Evolutionary conservation across 2,888 invertebrate species (phyloP), one percentile per base, ranked within the genome.

Genomic region (Petrophora chlorosata): DNA sequence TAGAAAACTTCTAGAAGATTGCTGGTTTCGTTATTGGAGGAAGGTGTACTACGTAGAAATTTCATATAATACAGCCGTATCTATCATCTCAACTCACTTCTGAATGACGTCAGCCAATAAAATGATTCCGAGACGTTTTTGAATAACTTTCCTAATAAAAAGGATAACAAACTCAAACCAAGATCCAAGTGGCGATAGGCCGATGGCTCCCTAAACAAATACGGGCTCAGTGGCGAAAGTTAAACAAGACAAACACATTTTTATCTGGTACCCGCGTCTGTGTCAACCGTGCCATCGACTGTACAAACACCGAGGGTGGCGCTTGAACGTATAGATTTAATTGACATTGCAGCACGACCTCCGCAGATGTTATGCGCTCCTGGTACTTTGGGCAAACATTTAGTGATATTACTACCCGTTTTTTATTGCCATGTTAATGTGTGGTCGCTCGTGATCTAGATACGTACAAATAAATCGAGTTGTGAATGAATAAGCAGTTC

Each of bases 171-270:
- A 47, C 34, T 35, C 47, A 53, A 50, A 40, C 35, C 41, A 26
- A 57, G 54, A 55, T 51, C 44, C 42, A 34, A 48, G 47, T 44
- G 33, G 61, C 59, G 59, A 56, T 66, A 60, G 53, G 62, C 48
- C 56, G 61, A 62, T 53, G 63, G 55, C 70, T 66, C 71, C 71
- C 68, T 70, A 55, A 55, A 42, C 65, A 76, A 77, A 79, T 75
- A 80, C 56, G 61, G 61, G 65, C 70, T 79, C 80, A 61, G 82
- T 80, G 80, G 79, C 78, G 75, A 76, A 79, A 78, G 80, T 77
- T 76, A 70, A 73, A 74, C 79, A 76, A 76, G 78, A 70, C 74
- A 80, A 82, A 87, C 84, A 86, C 75, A 84, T 83, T 85, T 85
- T 86, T 88, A 87, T 86, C 88, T 82, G 76, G 60, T 65, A 58